These are phyloP conservation scores for Limnodromus scolopaceus DNA, from an alignment of 2,797 vertebrate species.

Conservation along the genomic window DNA sequence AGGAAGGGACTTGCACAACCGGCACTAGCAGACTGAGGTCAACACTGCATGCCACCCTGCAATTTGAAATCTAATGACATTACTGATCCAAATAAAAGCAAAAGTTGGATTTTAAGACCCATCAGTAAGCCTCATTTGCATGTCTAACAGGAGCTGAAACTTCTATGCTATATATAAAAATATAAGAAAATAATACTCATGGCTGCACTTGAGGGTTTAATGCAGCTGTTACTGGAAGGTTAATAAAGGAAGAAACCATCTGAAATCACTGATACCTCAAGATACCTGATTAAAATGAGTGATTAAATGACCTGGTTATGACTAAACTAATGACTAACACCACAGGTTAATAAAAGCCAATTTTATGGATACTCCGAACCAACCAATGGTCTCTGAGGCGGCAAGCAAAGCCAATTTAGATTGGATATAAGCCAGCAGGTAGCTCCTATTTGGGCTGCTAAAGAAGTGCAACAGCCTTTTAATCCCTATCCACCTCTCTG, in stretches of 20 bases:
- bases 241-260: neutral
- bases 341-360: neutral
- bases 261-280: neutral
- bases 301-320: neutral
- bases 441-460: neutral
- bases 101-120: neutral
- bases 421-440: neutral
- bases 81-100: neutral
- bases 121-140: neutral
- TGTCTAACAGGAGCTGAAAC: neutral
- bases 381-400: neutral
- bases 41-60: accelerated
- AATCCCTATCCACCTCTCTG: neutral
- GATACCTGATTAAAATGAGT: neutral
- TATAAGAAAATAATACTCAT: neutral
- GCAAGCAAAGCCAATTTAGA: neutral
- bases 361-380: neutral
- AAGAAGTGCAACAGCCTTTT: neutral
- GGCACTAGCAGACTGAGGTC: accelerated
- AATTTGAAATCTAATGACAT: accelerated
- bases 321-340: neutral
- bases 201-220: neutral
- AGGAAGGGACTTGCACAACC: neutral
- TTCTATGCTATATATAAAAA: neutral
- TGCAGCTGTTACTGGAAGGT: neutral